phyloP scores from a whole-genome alignment of 2,113 vertebrate genomes.

The Synodontis membranacea region DNA sequence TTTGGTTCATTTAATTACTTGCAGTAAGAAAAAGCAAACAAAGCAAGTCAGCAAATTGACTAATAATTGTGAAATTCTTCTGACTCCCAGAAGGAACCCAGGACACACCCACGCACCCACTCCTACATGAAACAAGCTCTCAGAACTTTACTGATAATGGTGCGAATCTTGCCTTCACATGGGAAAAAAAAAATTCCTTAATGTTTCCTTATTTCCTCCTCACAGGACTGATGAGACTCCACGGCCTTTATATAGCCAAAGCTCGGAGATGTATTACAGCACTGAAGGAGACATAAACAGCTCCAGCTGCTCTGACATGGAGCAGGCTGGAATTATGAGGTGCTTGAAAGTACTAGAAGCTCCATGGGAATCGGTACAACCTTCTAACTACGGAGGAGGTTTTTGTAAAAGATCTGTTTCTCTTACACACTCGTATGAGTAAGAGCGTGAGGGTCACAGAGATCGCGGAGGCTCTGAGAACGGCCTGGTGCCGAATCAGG shows the following conservation, averaged over 20 bases:
- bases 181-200: neutral
- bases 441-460: slow-evolving; percentile 4
- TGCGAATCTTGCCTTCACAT: neutral
- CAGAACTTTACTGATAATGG: neutral
- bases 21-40: neutral
- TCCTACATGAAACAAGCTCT: neutral
- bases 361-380: slow-evolving; percentile 3
- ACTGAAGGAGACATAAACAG: neutral
- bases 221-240: neutral
- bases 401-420: slow-evolving; percentile 6
- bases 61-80: neutral
- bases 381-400: slow-evolving; percentile 14
- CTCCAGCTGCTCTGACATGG: slow-evolving; percentile 40
- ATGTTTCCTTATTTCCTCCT: neutral
- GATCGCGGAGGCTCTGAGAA: slow-evolving; percentile 11
- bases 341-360: neutral
- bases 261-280: slow-evolving; percentile 9
- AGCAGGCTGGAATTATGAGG: slow-evolving; percentile 16
- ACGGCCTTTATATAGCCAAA: neutral
- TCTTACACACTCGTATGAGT: slow-evolving; percentile 5
- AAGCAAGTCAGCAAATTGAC: neutral
- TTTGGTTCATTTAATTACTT: neutral
- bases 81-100: neutral
- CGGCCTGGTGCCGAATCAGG: slow-evolving; percentile 22
- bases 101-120: neutral